Base-by-base conservation (phyloP, 1,140 invertebrate genomes). In the Bactericera cockerelli region DNA sequence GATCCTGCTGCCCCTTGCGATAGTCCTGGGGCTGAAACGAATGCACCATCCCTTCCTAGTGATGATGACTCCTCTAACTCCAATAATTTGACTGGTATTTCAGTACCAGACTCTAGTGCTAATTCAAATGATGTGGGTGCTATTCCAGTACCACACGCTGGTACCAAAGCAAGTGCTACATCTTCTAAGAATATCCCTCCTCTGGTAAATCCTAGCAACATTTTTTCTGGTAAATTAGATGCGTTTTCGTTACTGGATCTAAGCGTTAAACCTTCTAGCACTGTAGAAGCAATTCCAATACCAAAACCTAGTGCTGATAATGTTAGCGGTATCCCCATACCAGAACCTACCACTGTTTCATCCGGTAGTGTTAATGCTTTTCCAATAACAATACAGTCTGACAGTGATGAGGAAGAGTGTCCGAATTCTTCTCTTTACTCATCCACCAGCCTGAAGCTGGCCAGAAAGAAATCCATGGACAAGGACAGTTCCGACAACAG, bases 361-460 rank as follows among this genome's bases (percentile, higher is more conserved):
- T 69, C 65, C 10, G 62, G 58, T 2, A 63, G 65, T 25, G 64
- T 65, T 59, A 77, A 78, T 58, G n/a, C n/a, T n/a, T n/a, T n/a
- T n/a, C n/a, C n/a, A n/a, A n/a, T n/a, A n/a, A n/a, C n/a, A n/a
- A n/a, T n/a, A n/a, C 76, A 78, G 33, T 76, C 77, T 1, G 77
- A 79, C 42, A 79, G 78, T 1, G 79, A 82, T 64, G n/a, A n/a
- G n/a, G 80, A 82, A 1, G 84, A 85, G 60, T 88, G 85, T 73
- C 86, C 86, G 2, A 88, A 88, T 67, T 87, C 87, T 67, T 85
- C 82, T 2, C 85, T 89, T 58, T 89, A 89, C 70, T 88, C 86
- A 0, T 80, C 82, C 2, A 78, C 84, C 63, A 87, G 84, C 24
- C 83, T 87, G 68, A 80, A 83, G 58, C 79, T 88, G 28, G 61